Base-by-base conservation (phyloP, 2,888 invertebrate genomes). In the Carpatolechia fugitivella region DNA sequence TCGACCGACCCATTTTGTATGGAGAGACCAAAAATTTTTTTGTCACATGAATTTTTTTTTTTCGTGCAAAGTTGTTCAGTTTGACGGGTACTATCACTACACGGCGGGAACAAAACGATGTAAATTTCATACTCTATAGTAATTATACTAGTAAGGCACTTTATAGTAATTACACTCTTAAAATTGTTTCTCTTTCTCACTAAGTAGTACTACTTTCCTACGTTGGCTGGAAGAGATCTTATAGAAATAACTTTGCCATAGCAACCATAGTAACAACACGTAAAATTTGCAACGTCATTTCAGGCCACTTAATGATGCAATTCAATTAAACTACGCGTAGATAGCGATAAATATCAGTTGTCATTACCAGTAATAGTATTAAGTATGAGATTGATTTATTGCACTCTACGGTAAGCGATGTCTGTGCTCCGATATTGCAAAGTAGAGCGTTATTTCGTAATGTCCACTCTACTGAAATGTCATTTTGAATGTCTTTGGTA, bases 381-480 rank as follows among this genome's bases (percentile, higher is more conserved):
- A 44, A 44, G 29, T 29, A 44, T 29, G 29, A 44, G 44, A 13
- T n/a, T 44, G 44, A 44, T 44, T 44, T 29, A 44, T 44, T 41
- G 18, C 18, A 20, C 18, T 18, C 18, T n/a, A 41, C 11, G 40
- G 40, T 41, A 20, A 13, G 44, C 29, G n/a, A n/a, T 29, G 10
- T n/a, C 44, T 29, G n/a, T 29, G 29, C n/a, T 10, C 41, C 29
- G 29, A 24, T 44, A 29, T 44, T 18, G 44, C 4, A 1, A 29
- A 44, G 3, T 44, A 13, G 44, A 44, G 29, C 44, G 29, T 44
- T 44, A 44, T 29, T 24, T 44, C 44, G 44, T 44, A 44, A 44
- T 20, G 40, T 18, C 40, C 20, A 44, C 29, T 29, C 13, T 29
- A 10, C 33, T 33, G 29, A 44, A 44, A 44, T 44, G 44, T 29